A percentile compares a stretch with the other conserved stretches of the same genome.
These are phyloP conservation scores for Circaetus gallicus DNA, from an alignment of 2,113 vertebrate genomes.

Conservation along the genomic window DNA sequence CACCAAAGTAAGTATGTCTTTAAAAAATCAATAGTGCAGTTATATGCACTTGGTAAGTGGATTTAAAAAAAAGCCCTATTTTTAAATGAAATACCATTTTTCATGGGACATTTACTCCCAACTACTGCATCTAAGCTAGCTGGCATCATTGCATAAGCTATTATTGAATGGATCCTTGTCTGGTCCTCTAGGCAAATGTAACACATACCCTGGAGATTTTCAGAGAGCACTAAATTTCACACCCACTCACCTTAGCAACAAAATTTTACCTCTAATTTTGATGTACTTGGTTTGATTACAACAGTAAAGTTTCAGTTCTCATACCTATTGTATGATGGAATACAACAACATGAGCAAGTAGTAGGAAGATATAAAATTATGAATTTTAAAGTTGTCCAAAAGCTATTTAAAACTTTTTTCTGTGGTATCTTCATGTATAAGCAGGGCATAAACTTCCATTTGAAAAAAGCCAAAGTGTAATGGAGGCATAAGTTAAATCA, in stretches of 20 bases:
- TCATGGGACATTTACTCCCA: neutral
- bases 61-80: neutral
- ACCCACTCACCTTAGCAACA: neutral
- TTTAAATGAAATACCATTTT: neutral
- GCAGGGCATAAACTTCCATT: neutral
- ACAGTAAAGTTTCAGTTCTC: neutral
- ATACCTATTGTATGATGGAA: neutral
- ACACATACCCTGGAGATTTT: neutral
- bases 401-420: neutral
- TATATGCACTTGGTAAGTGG: neutral
- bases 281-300: neutral
- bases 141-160: neutral
- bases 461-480: neutral
- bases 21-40: neutral
- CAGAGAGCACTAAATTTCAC: neutral
- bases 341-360: neutral
- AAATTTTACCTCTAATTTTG: neutral
- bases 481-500: neutral
- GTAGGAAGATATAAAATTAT: neutral
- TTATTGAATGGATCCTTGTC: neutral
- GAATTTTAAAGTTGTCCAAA: neutral
- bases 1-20: neutral
- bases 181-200: neutral
- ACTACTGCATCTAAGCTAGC: neutral
- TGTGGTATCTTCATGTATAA: neutral